Percentiles rank a stretch among this genome's conserved stretches.
These are phyloP conservation scores for Phymorhynchus buccinoides DNA, from an alignment of 1,140 invertebrate species.

Conservation along the genomic window DNA sequence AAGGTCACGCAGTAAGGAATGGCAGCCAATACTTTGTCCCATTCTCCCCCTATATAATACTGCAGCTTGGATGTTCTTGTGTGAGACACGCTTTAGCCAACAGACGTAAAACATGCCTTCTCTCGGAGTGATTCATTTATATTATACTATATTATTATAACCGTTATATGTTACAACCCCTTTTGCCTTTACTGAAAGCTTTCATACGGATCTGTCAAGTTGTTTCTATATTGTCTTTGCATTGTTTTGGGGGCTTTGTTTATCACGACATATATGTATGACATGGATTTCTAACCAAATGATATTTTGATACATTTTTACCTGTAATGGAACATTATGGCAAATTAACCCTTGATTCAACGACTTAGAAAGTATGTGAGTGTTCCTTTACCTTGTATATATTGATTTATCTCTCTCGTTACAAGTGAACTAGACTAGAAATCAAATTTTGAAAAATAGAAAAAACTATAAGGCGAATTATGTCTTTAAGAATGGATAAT, in stretches of 20 bases:
- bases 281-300: neutral
- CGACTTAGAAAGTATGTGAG: neutral
- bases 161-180: conserved; percentile 2
- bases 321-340: conserved; percentile 1
- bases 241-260: neutral
- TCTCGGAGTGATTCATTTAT: neutral
- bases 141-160: too few species aligned
- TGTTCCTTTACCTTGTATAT: neutral
- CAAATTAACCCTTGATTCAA: neutral
- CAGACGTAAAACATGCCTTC: neutral
- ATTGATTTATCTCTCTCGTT: neutral
- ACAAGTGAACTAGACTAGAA: neutral
- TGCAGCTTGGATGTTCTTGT: neutral
- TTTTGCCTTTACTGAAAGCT: conserved; percentile 7
- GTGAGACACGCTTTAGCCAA: neutral
- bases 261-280: neutral
- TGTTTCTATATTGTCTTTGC: neutral
- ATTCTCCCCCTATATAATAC: neutral
- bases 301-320: conserved; percentile 13
- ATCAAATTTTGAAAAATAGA: neutral
- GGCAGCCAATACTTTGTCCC: neutral
- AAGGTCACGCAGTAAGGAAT: too few species aligned
- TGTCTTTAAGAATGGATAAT: too few species aligned
- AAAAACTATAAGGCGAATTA: too few species aligned
- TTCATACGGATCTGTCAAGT: neutral